Evolutionary conservation across 2,797 vertebrate genomes (phyloP).

Genomic region (Enteromius mattozi): DNA sequence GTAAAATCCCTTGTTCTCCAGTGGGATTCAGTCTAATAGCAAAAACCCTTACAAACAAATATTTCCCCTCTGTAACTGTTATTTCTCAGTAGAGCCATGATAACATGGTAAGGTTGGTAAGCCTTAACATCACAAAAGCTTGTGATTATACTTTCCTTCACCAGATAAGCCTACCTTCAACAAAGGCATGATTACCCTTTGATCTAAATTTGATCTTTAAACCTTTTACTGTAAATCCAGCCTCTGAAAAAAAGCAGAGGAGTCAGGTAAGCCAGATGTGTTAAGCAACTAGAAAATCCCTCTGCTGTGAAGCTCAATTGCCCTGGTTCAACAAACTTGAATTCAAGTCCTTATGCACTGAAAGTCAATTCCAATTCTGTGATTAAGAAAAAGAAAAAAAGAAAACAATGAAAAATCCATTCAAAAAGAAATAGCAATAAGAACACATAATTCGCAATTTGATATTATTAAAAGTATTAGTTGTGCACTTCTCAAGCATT

Average conservation of each 20-base stretch:
- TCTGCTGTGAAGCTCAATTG: constrained; percentile 8
- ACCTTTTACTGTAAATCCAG: constrained; percentile 58
- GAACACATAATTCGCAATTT: neutral
- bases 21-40: constrained; percentile 51
- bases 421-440: neutral
- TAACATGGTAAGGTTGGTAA: constrained; percentile 52
- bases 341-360: neutral
- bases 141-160: constrained; percentile 51
- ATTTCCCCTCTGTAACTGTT: constrained; percentile 55
- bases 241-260: constrained; percentile 21
- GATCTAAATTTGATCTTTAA: constrained; percentile 53
- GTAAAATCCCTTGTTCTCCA: constrained; percentile 51
- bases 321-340: neutral
- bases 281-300: constrained; percentile 21
- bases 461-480: neutral
- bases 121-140: constrained; percentile 50
- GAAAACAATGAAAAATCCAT: neutral
- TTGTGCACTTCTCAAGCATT: neutral
- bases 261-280: constrained; percentile 34
- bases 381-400: neutral
- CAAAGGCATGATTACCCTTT: constrained; percentile 46
- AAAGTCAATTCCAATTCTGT: neutral
- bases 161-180: constrained; percentile 60
- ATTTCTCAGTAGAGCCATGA: constrained; percentile 48
- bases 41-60: constrained; percentile 57